phyloP scores from a whole-genome alignment of 1,140 invertebrate species.

The Caerostris darwini region DNA sequence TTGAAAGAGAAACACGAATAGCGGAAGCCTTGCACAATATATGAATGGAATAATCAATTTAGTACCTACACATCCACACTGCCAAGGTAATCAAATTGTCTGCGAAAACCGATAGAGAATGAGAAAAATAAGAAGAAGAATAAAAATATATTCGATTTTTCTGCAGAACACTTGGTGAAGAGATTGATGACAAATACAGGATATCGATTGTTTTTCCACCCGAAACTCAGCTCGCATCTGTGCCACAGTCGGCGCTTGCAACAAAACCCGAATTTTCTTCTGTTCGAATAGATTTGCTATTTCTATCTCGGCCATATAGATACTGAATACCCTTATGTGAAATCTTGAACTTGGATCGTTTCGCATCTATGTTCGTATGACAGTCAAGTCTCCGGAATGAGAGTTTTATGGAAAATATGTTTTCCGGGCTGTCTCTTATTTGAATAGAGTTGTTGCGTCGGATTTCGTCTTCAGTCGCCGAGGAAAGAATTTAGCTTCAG shows the following conservation, averaged over 20 bases:
- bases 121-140: too few relatives aligned
- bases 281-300: slow-evolving; percentile 11
- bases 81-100: slow-evolving; percentile 31
- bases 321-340: background rate
- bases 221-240: background rate
- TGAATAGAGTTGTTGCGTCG: too few relatives aligned
- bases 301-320: background rate
- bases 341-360: too few relatives aligned
- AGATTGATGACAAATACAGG: slow-evolving; percentile 29
- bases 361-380: background rate
- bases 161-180: background rate
- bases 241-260: too few relatives aligned
- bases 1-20: background rate
- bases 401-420: slow-evolving; percentile 18
- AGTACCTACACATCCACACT: background rate
- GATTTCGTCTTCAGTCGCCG: too few relatives aligned
- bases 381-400: background rate
- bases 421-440: background rate
- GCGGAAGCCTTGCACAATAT: background rate
- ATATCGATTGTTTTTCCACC: background rate
- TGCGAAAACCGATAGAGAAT: background rate
- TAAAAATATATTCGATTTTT: background rate
- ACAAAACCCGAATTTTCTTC: background rate
- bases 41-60: slow-evolving; percentile 11
- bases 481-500: too few relatives aligned